Evolutionary conservation across 2,113 vertebrate genomes (phyloP).

Genomic region (Pionites leucogaster): DNA sequence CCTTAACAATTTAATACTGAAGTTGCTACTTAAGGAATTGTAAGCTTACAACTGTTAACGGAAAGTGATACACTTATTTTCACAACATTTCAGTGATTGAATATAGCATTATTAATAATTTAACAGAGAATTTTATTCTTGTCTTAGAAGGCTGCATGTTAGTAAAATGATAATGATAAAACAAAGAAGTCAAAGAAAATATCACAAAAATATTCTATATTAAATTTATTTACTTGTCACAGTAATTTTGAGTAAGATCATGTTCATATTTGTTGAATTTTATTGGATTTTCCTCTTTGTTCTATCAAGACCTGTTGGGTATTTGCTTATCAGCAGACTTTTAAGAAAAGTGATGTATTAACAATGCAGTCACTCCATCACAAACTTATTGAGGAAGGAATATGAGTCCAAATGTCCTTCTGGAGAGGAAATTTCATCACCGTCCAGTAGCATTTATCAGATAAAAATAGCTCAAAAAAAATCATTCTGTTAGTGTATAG

Average conservation of each 20-base stretch:
- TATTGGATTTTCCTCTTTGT: background rate
- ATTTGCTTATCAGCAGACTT: background rate
- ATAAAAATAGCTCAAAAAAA: background rate
- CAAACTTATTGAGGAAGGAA: background rate
- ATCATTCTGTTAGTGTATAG: background rate
- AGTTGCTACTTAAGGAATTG: background rate
- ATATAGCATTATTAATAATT: background rate
- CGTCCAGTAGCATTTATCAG: background rate
- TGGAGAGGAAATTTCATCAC: background rate
- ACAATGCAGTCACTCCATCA: background rate
- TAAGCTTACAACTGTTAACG: background rate
- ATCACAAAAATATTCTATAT: background rate
- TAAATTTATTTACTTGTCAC: background rate
- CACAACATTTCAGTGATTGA: background rate
- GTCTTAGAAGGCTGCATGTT: background rate
- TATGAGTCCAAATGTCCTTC: background rate
- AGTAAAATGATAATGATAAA: background rate
- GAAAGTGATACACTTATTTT: background rate
- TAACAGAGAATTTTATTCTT: background rate
- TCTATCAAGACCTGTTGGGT: background rate
- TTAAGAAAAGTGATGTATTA: background rate
- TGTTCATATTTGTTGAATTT: background rate
- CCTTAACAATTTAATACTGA: background rate
- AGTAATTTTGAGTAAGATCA: background rate
- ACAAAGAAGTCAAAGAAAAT: background rate